These are phyloP conservation scores for Tyria jacobaeae DNA, from an alignment of 2,888 invertebrate species.

Conservation along the genomic window DNA sequence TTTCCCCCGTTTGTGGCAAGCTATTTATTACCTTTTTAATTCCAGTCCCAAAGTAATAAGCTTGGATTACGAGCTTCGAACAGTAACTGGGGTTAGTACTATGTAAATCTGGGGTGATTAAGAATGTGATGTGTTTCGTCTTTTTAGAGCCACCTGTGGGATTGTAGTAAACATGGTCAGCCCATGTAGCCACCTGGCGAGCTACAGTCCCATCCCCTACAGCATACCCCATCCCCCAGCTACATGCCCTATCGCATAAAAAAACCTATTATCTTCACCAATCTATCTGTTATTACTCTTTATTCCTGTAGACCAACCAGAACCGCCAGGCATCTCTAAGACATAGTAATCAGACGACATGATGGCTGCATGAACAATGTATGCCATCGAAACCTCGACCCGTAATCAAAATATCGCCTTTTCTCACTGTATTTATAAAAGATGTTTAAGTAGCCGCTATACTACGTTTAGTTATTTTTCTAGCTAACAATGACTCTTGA, in stretches of 20 bases:
- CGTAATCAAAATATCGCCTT: conserved; percentile 66
- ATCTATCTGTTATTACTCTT: conserved; percentile 64
- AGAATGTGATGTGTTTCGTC: conserved; percentile 62
- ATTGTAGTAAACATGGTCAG: conserved; percentile 63
- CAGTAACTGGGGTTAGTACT: conserved; percentile 66
- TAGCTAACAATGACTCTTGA: conserved; percentile 65
- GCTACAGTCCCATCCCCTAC: conserved; percentile 56
- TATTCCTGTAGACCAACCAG: conserved; percentile 56
- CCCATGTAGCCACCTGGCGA: conserved; percentile 61
- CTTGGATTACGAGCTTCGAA: conserved; percentile 68
- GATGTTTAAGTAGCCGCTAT: conserved; percentile 63
- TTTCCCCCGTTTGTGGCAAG: conserved; percentile 47
- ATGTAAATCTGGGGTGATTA: conserved; percentile 54
- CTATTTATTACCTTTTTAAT: conserved; percentile 57
- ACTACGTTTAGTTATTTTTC: conserved; percentile 65
- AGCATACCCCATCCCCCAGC: conserved; percentile 66
- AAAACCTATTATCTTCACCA: conserved; percentile 62
- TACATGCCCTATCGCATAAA: too few relatives aligned
- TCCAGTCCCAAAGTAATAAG: conserved; percentile 66
- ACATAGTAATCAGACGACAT: conserved; percentile 68
- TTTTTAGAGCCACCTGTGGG: conserved; percentile 57
- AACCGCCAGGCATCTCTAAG: conserved; percentile 66
- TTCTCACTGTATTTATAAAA: conserved; percentile 65
- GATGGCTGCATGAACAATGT: conserved; percentile 67
- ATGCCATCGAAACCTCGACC: conserved; percentile 34